Percentiles rank a stretch among this genome's conserved stretches.
These are phyloP conservation scores for Craseonycteris thonglongyai DNA, from an alignment of 2,113 vertebrate species.

Conservation along the genomic window DNA sequence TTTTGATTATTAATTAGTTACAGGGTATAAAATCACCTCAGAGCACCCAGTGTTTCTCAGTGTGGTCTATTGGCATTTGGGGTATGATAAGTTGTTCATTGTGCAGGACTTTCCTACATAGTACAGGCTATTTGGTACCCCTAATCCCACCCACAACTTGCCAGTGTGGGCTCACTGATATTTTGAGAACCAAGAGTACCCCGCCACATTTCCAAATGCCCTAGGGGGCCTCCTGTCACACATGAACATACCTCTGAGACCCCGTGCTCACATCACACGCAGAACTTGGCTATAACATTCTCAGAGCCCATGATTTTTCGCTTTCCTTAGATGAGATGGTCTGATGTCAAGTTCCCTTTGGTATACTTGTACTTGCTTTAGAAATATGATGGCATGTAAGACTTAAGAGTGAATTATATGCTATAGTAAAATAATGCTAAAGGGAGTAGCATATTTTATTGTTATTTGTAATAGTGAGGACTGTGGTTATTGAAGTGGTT, in stretches of 20 bases:
- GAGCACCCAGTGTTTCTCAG: not conserved
- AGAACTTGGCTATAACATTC: not conserved
- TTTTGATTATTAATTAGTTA: slow-evolving; percentile 4
- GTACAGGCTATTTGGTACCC: not conserved
- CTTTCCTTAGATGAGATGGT: not conserved
- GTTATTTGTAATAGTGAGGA: not conserved
- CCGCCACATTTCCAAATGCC: not conserved
- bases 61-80: not conserved
- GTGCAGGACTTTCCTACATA: not conserved
- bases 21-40: not conserved
- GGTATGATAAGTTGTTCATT: accelerated
- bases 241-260: not conserved
- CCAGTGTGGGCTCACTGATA: not conserved
- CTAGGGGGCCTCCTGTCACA: not conserved
- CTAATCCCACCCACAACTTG: not conserved
- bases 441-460: not conserved
- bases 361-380: not conserved
- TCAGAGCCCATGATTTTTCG: not conserved
- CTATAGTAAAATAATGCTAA: not conserved
- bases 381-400: not conserved
- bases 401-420: not conserved
- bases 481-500: not conserved
- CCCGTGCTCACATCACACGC: not conserved
- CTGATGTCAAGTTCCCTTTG: not conserved
- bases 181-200: not conserved